Conservation (phyloP, 2,888 invertebrate genomes). For the Pilophorus perplexus region DNA sequence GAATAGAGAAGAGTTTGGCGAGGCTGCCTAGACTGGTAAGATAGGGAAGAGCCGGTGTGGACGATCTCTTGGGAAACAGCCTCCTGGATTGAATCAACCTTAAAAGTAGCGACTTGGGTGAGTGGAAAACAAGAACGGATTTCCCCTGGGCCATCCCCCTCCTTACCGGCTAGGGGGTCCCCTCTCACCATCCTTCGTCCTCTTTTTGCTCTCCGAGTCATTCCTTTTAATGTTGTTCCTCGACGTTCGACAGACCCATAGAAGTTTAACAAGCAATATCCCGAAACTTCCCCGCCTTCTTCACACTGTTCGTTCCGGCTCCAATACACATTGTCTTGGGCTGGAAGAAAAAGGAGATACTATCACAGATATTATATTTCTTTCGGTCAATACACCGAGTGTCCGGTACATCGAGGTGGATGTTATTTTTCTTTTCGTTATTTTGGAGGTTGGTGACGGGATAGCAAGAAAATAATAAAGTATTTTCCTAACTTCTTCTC, state of each 20-base stretch:
- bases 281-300: neutral
- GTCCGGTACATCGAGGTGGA: too few relatives aligned
- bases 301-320: neutral
- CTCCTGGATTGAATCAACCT: constrained; percentile 36
- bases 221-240: constrained; percentile 17
- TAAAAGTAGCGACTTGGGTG: constrained; percentile 20
- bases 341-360: neutral
- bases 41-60: too few relatives aligned
- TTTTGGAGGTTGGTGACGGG: too few relatives aligned
- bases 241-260: neutral
- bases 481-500: too few relatives aligned
- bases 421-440: too few relatives aligned
- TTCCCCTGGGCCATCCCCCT: constrained; percentile 20
- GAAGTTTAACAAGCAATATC: constrained; percentile 12
- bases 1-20: neutral
- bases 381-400: too few relatives aligned
- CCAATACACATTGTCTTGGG: neutral
- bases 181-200: too few relatives aligned
- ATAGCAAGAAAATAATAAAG: too few relatives aligned
- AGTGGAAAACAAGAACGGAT: constrained; percentile 36
- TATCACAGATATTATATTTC: too few relatives aligned
- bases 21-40: too few relatives aligned
- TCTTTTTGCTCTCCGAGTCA: too few relatives aligned
- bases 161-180: neutral
- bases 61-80: neutral